Evolutionary conservation across 1,140 invertebrate genomes (phyloP).

Genomic region (Drosophila kepulauana): DNA sequence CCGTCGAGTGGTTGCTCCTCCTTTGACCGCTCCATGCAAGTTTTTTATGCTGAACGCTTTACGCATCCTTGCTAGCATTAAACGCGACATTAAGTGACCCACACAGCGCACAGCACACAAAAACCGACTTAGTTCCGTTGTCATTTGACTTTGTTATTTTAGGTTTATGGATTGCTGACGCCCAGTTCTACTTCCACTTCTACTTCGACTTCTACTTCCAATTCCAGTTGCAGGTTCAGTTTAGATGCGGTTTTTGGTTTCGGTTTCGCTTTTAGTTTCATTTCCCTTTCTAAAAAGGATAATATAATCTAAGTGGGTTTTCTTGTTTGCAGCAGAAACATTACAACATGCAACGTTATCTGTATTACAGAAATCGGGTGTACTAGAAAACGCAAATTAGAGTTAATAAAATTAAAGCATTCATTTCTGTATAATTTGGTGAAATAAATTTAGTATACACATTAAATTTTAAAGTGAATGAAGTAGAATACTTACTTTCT

Average conservation of each 20-base stretch:
- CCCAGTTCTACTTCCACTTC: slow-evolving; percentile 21
- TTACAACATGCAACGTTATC: not conserved
- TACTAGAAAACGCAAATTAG: not conserved
- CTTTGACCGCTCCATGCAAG: slow-evolving; percentile 20
- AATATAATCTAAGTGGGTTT: slow-evolving; percentile 69
- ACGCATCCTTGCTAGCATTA: slow-evolving; percentile 63
- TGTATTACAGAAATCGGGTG: not conserved
- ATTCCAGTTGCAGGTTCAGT: no score
- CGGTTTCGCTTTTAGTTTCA: slow-evolving; percentile 13
- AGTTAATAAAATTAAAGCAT: no score
- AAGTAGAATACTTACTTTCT: no score
- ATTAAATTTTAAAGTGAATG: no score
- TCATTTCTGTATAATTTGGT: no score
- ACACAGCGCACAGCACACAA: slow-evolving; percentile 6
- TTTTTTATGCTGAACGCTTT: slow-evolving; percentile 77
- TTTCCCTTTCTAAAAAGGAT: slow-evolving; percentile 53
- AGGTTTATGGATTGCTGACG: slow-evolving; percentile 40
- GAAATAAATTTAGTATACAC: no score
- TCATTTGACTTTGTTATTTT: slow-evolving; percentile 48
- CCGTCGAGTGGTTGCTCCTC: slow-evolving; percentile 30
- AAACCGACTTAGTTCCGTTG: slow-evolving; percentile 26
- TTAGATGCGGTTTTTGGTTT: not conserved
- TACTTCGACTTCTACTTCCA: not conserved
- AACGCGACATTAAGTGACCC: slow-evolving; percentile 61
- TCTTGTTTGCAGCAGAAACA: slow-evolving; percentile 38